Conservation (phyloP, 1,140 invertebrate genomes). For the Panagrolaimus sp. region DNA sequence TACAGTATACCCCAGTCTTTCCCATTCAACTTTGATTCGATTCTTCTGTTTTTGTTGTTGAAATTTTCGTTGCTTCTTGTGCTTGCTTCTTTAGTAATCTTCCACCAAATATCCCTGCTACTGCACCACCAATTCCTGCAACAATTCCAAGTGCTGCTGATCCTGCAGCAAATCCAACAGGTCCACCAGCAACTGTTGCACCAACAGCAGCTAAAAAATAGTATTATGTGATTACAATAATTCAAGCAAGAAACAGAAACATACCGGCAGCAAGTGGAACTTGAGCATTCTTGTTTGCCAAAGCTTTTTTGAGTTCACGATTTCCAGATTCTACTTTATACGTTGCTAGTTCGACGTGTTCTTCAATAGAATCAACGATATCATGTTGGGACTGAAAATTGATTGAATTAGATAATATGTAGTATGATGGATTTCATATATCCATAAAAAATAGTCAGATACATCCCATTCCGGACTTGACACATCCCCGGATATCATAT, state of each 20-base stretch:
- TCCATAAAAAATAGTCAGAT: too few species aligned
- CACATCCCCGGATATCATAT: too few species aligned
- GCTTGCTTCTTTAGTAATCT: background rate
- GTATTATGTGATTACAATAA: background rate
- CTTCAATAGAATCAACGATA: slow-evolving; percentile 26
- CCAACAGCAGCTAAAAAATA: slow-evolving; percentile 11
- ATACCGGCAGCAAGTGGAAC: slow-evolving; percentile 13
- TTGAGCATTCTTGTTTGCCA: slow-evolving; percentile 23
- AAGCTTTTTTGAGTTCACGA: slow-evolving; percentile 22
- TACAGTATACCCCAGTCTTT: too few species aligned
- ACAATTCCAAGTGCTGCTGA: slow-evolving; percentile 22
- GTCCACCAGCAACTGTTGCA: slow-evolving; percentile 17
- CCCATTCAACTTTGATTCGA: too few species aligned
- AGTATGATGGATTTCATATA: background rate
- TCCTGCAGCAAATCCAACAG: slow-evolving; percentile 24
- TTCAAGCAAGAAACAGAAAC: too few species aligned
- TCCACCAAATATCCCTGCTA: slow-evolving; percentile 15
- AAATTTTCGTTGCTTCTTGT: background rate
- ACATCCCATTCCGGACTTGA: too few species aligned
- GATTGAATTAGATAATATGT: background rate
- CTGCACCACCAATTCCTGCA: slow-evolving; percentile 24
- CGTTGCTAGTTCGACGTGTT: slow-evolving; percentile 19
- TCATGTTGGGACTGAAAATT: slow-evolving; percentile 20
- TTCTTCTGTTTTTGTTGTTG: background rate
- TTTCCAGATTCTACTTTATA: slow-evolving; percentile 19